Conservation (phyloP, 1,140 invertebrate genomes). For the Trinorchestia longiramus region DNA sequence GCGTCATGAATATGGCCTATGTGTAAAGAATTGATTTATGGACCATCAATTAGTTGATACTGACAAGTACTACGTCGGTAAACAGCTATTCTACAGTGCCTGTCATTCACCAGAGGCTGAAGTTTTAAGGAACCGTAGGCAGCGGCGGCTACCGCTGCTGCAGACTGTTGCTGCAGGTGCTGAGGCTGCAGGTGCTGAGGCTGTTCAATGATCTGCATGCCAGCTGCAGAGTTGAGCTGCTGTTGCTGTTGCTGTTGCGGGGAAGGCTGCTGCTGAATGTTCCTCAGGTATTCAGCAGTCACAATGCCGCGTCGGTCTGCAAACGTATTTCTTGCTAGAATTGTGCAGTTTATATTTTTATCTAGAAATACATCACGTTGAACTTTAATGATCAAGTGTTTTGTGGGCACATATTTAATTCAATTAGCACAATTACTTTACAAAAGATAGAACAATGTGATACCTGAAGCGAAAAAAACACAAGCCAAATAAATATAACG, state of each 20-base stretch:
- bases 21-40: too few species aligned
- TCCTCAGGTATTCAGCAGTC: constrained; percentile 28
- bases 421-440: background rate
- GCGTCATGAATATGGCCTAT: too few species aligned
- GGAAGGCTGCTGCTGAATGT: background rate
- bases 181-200: constrained; percentile 12
- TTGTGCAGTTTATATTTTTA: background rate
- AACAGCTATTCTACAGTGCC: too few species aligned
- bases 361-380: background rate
- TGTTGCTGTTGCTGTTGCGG: constrained; percentile 10
- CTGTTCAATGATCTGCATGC: constrained; percentile 45
- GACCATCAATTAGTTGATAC: too few species aligned
- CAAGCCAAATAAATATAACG: background rate
- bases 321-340: background rate
- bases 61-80: too few species aligned
- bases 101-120: background rate
- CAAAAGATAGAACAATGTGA: too few species aligned
- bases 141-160: background rate
- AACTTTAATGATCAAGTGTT: background rate
- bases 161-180: background rate
- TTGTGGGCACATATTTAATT: background rate
- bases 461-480: background rate
- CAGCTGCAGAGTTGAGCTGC: background rate
- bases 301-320: constrained; percentile 33
- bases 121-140: constrained; percentile 23